Evolutionary conservation across 2,888 invertebrate species (phyloP).

Genomic region (Timema podura): DNA sequence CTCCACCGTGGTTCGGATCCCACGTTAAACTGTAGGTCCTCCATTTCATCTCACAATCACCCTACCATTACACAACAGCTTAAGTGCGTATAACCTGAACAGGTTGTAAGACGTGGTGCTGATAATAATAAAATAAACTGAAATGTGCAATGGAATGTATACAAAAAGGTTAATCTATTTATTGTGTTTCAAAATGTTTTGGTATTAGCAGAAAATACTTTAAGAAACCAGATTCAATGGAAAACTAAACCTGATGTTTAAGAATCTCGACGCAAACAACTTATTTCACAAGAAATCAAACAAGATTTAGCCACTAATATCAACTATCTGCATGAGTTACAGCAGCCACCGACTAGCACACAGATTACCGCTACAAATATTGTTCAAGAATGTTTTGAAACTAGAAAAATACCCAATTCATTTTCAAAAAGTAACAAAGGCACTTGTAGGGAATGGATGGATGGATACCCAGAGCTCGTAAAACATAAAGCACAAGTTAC

Average conservation of each 20-base stretch:
- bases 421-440: constrained; percentile 12
- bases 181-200: constrained; percentile 11
- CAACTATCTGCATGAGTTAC: constrained; percentile 8
- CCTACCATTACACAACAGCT: too few species aligned
- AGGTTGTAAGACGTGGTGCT: too few species aligned
- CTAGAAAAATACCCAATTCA: background rate
- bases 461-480: constrained; percentile 15
- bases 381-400: constrained; percentile 12
- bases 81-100: too few species aligned
- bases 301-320: constrained; percentile 10
- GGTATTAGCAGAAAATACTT: constrained; percentile 7
- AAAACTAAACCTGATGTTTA: constrained; percentile 10
- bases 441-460: constrained; percentile 12
- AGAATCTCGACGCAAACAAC: constrained; percentile 9
- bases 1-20: too few species aligned
- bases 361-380: background rate
- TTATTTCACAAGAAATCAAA: constrained; percentile 5
- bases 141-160: constrained; percentile 5
- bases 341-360: constrained; percentile 4
- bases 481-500: constrained; percentile 9
- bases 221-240: constrained; percentile 5
- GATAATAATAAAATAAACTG: too few species aligned
- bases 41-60: too few species aligned
- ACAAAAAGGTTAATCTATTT: constrained; percentile 7
- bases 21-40: too few species aligned